Evolutionary conservation across 2,797 vertebrate genomes (phyloP), one percentile per base, ranked within the genome.

Genomic region (Hafferia zeledoni): DNA sequence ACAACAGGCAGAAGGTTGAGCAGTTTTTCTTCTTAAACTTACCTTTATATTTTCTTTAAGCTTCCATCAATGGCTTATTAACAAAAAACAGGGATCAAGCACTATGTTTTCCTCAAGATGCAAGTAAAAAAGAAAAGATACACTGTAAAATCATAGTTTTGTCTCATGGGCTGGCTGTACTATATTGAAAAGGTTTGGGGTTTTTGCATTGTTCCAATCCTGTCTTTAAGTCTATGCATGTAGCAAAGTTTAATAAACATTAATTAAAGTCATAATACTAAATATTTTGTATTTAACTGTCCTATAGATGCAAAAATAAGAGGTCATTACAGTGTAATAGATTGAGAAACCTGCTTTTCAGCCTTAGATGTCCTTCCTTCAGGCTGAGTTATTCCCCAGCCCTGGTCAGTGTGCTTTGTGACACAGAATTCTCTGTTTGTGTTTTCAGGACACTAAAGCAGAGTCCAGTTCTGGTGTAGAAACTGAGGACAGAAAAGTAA

Each of bases 401-500:
- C 14, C 24, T 24, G 11, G 15, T 13, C 22, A 44, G 0, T 44
- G n/a, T 74, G 33, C 39, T 78, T 57, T 88, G 77, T 93, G 85
- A 91, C 79, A 49, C 1, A 23, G 28, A 44, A 75, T 83, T 59
- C 69, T 87, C 46, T 83, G 3, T 88, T 80, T 86, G 56, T 81
- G n/a, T 61, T 97, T 92, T 56, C 95, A 98, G 98, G 98, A 97
- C 94, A 97, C 96, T 97, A 97, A 97, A 97, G 85, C 95, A 67
- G 98, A 98, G 96, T 96, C 97, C 93, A 96, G 56, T 89, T 97
- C 97, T 97, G 97, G 96, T 52, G 94, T 97, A 97, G 97, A 98
- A 97, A 95, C 98, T 96, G 97, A 98, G 79, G 96, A 97, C 97
- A 97, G 96, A 97, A 97, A 97, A 97, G 98, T 97, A 97, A 98